Evolutionary conservation across 2,113 vertebrate species (phyloP).

Genomic region (Cyanocitta stelleri): DNA sequence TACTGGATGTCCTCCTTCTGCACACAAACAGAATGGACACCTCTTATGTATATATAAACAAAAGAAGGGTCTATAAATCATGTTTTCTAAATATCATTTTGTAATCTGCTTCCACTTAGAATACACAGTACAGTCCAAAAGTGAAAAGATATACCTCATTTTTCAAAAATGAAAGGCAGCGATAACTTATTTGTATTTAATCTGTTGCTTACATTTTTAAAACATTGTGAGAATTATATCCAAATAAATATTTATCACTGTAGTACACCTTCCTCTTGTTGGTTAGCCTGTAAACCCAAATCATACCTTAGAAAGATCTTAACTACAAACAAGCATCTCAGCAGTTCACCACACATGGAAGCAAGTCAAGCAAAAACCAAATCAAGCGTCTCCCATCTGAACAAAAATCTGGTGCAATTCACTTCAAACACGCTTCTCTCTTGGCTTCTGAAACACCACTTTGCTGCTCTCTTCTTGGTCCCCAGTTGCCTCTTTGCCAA

Average conservation of each 20-base stretch:
- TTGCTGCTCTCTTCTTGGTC: background rate
- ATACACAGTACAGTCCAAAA: background rate
- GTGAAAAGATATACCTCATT: background rate
- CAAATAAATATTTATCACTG: conserved; percentile 1
- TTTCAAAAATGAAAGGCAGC: background rate
- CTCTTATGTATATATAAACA: background rate
- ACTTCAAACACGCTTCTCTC: background rate
- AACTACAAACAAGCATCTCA: background rate
- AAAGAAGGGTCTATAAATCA: background rate
- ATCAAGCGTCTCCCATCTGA: background rate
- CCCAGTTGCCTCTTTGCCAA: conserved; percentile 32
- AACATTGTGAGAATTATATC: background rate
- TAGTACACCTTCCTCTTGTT: background rate
- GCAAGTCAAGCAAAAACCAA: conserved; percentile 1
- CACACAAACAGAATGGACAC: background rate
- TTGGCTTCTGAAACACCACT: background rate
- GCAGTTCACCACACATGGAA: background rate
- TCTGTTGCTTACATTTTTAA: background rate
- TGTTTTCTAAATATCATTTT: background rate
- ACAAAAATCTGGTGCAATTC: background rate
- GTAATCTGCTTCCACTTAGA: background rate
- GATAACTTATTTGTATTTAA: background rate
- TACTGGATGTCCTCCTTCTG: background rate
- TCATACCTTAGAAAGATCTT: background rate
- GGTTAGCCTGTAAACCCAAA: background rate